Percentiles rank a stretch among this genome's conserved stretches.
Conservation (phyloP, 1,140 invertebrate genomes). For the Leptinotarsa defecta region DNA sequence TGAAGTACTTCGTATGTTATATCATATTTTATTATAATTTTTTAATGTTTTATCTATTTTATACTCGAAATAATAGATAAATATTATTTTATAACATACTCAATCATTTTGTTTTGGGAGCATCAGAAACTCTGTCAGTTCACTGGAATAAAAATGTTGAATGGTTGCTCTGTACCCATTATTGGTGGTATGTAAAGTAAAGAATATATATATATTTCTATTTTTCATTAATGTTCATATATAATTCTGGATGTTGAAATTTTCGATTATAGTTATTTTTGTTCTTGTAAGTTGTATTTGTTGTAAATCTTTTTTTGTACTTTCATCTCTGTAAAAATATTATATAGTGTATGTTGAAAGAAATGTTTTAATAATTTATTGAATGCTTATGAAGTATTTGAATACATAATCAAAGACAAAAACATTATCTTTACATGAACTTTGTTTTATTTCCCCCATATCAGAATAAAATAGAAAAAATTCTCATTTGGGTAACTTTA, state of each 20-base stretch:
- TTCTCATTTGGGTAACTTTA: too few relatives aligned
- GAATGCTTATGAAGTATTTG: constrained; percentile 36
- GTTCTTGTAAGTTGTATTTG: constrained; percentile 22
- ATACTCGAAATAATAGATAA: too few relatives aligned
- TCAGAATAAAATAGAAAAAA: not conserved
- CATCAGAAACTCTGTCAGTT: too few relatives aligned
- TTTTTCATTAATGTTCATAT: constrained; percentile 33
- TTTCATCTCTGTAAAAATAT: constrained; percentile 35
- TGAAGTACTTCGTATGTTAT: too few relatives aligned
- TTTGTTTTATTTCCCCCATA: not conserved
- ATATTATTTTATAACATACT: too few relatives aligned
- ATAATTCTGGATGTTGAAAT: constrained; percentile 36
- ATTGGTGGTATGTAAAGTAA: constrained; percentile 38
- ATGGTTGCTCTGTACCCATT: constrained; percentile 16
- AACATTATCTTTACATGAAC: constrained; percentile 4
- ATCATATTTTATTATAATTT: too few relatives aligned
- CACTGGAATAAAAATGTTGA: not conserved
- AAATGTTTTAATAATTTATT: constrained; percentile 43
- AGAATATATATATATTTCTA: constrained; percentile 32
- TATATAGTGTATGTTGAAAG: constrained; percentile 36
- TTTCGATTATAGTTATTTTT: constrained; percentile 22
- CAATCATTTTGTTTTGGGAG: too few relatives aligned
- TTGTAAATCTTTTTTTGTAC: constrained; percentile 28
- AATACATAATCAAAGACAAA: constrained; percentile 32
- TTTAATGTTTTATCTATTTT: too few relatives aligned